Percentiles rank a stretch among this genome's conserved stretches.
Conservation (phyloP, 2,888 invertebrate species). For the Sinohyriopsis cumingii region DNA sequence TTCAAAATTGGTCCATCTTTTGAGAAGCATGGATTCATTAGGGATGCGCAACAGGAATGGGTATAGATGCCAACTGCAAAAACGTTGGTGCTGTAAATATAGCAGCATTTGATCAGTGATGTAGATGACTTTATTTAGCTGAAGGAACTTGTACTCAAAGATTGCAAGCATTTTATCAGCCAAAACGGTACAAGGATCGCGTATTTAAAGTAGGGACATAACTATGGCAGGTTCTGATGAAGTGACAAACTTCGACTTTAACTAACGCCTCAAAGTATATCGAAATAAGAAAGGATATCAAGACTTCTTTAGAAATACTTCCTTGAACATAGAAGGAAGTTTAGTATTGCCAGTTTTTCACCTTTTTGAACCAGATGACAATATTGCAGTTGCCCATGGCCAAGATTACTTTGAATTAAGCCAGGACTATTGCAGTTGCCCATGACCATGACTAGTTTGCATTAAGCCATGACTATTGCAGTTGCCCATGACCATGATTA, state of each 20-base stretch:
- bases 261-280: constrained; percentile 23
- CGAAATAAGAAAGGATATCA: constrained; percentile 11
- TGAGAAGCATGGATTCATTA: constrained; percentile 17
- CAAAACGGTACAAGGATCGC: constrained; percentile 20
- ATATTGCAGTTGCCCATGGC: constrained; percentile 23
- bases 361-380: constrained; percentile 28
- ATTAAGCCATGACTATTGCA: constrained; percentile 5
- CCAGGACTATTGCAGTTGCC: too few species aligned
- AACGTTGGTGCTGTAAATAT: constrained; percentile 30
- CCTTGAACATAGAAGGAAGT: constrained; percentile 20
- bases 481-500: constrained; percentile 34
- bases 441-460: too few species aligned
- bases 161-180: constrained; percentile 27
- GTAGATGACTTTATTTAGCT: constrained; percentile 6
- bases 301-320: constrained; percentile 24
- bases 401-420: constrained; percentile 24
- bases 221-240: constrained; percentile 17
- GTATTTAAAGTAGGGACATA: constrained; percentile 19
- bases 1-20: constrained; percentile 28
- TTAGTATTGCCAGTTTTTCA: constrained; percentile 31
- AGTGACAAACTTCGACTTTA: constrained; percentile 20
- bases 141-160: constrained; percentile 32
- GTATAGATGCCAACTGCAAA: constrained; percentile 43
- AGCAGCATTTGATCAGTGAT: constrained; percentile 16
- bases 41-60: constrained; percentile 45